Evolutionary conservation across 2,113 vertebrate species (phyloP), one percentile per base, ranked within the genome.

Genomic region (Eubucco bourcierii): DNA sequence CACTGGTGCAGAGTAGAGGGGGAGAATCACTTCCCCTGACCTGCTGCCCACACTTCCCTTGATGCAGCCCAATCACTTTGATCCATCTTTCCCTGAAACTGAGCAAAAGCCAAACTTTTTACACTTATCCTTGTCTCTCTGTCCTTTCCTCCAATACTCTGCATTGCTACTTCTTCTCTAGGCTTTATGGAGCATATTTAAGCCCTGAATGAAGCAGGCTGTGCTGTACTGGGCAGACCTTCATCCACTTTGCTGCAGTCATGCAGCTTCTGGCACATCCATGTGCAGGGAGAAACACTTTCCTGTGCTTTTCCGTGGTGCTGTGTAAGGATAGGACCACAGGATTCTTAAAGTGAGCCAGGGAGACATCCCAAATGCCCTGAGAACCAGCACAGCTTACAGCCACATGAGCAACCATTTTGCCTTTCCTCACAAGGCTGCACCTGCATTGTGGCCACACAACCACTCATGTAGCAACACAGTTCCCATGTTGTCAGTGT

Each of bases 391-490:
- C 31, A 44, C 14, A 55, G 29, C 37, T 46, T 71, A n/a, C 59
- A 80, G n/a, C n/a, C 52, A 84, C 19, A 21, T 2, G 2, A 78
- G 25, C 12, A 33, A 67, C 39, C 8, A 6, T 20, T 65, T n/a
- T 44, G 25, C 34, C 44, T 63, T 63, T 84, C 64, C 29, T 84
- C 41, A 74, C 50, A 21, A 58, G 33, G 55, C 23, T 39, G 5
- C 55, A 31, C n/a, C 46, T 70, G 73, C 15, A 31, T 58, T 80
- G 58, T 50, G 56, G 37, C 31, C 29, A 33, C 64, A 19, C 0
- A 1, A 4, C 31, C 73, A 21, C 2, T 1, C 20, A 25, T 0
- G 1, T 8, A 47, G 24, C 13, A 16, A 27, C 33, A 28, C 2
- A 55, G n/a, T 5, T 21, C 21, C 37, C 7, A 16, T 2, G 25